Evolutionary conservation across 2,888 invertebrate species (phyloP), one percentile per base, ranked within the genome.

Genomic region (Stegophylla sp.): DNA sequence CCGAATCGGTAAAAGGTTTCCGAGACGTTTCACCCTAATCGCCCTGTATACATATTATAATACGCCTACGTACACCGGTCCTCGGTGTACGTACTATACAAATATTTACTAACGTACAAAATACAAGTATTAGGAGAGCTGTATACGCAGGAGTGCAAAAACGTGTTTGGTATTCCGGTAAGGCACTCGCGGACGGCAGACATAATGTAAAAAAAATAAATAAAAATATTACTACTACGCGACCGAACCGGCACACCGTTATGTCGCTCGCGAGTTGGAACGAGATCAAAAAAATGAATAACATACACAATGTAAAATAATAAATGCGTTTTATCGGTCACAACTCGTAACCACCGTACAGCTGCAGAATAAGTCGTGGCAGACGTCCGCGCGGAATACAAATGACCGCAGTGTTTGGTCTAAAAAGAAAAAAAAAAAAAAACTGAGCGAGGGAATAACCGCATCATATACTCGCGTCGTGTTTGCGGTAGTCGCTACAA

Each of bases 151-250:
- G 26, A 61, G 75, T 34, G 51, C 20, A 23, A 63, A 75, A 75
- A 75, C 75, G 45, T 51, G 75, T 75, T 75, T 64, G 26, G 64
- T 51, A 75, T 75, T 64, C 75, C 59, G 51, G 51, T 75, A 75
- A 75, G 51, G 63, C 48, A 64, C 63, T 41, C 28, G 34, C 12
- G 12, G 15, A n/a, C 20, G 13, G 12, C 53, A 53, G 41, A 56
- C 23, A 56, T 56, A 23, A 34, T 34, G 34, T 7, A 7, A 3
- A 34, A 3, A 34, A 34, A 3, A 7, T 34, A 5, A 34, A 5
- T 34, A 34, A 34, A 7, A 5, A 34, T 3, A 7, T 34, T 34
- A 34, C 34, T 7, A 34, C 41, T 0, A 10, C 41, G 23, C 64
- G 51, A 64, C 75, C 64, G 64, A 64, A 75, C 75, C 34, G 34